phyloP scores from a whole-genome alignment of 2,888 invertebrate genomes.

The Amphipoea lucens region DNA sequence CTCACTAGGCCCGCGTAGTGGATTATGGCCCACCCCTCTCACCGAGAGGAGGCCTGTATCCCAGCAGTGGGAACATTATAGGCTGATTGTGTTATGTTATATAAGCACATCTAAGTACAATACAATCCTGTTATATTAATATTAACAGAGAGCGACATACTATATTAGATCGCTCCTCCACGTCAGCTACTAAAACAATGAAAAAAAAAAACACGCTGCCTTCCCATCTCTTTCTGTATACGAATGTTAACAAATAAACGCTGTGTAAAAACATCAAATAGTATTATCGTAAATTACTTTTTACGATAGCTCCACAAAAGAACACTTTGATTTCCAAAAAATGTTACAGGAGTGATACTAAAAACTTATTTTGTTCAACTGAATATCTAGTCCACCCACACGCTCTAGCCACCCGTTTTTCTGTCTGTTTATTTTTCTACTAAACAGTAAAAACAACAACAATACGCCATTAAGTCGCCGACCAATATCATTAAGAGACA shows the following conservation, averaged over 20 bases:
- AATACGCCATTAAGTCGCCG: slow-evolving; percentile 31
- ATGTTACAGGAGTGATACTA: background rate
- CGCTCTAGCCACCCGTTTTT: background rate
- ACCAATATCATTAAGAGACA: slow-evolving; percentile 41
- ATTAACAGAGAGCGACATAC: background rate
- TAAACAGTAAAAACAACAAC: slow-evolving; percentile 44
- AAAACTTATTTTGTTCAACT: background rate
- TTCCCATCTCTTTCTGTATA: background rate
- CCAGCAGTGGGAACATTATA: too few species aligned
- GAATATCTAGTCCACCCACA: background rate
- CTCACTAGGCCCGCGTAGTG: too few species aligned
- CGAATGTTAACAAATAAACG: background rate
- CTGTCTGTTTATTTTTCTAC: slow-evolving; percentile 7
- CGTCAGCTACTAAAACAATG: background rate
- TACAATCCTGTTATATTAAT: background rate
- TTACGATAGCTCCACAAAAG: background rate
- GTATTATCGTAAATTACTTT: background rate
- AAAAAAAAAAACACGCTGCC: background rate
- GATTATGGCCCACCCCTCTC: too few species aligned
- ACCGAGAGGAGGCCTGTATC: too few species aligned
- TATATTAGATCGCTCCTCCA: background rate
- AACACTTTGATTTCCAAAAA: slow-evolving; percentile 1
- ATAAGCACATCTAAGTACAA: background rate
- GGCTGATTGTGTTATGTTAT: too few species aligned
- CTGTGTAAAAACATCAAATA: background rate